Percentiles rank a stretch among this genome's conserved stretches.
Conservation (phyloP, 2,797 vertebrate genomes). For the Menidia menidia region DNA sequence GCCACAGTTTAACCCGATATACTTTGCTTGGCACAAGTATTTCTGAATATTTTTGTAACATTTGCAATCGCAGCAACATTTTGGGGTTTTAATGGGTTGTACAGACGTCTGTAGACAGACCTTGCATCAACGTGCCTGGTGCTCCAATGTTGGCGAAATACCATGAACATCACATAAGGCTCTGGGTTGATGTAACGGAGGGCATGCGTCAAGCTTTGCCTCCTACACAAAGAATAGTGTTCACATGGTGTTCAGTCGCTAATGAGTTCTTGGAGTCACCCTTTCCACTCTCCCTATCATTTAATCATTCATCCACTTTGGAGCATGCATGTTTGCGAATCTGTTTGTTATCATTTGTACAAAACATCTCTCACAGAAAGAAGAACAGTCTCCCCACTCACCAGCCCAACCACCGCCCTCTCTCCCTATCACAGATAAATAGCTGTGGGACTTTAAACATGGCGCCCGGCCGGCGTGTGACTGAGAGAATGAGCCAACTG, state of each 20-base stretch:
- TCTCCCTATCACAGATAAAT: constrained; percentile 70
- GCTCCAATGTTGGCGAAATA: no score
- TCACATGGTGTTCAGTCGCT: not conserved
- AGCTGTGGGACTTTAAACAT: constrained; percentile 80
- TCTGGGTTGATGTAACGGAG: no score
- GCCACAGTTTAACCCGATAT: not conserved
- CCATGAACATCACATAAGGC: no score
- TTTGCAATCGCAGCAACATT: not conserved
- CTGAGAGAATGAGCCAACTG: constrained; percentile 83
- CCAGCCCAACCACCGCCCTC: constrained; percentile 45
- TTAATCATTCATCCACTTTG: constrained; percentile 12
- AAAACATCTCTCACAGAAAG: constrained; percentile 41
- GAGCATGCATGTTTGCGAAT: constrained; percentile 19
- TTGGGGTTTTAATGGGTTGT: not conserved
- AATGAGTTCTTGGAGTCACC: not conserved
- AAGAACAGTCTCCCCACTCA: constrained; percentile 31
- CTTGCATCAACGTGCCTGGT: no score
- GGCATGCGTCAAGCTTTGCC: no score
- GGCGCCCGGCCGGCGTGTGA: constrained; percentile 80
- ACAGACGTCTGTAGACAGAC: not conserved
- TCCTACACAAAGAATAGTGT: no score
- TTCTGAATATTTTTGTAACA: not conserved
- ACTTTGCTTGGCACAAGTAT: no score
- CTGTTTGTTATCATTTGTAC: constrained; percentile 35
- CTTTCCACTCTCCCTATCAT: constrained; percentile 11